These are phyloP conservation scores for Adelosebastes latens DNA, from an alignment of 2,797 vertebrate species.

Conservation along the genomic window DNA sequence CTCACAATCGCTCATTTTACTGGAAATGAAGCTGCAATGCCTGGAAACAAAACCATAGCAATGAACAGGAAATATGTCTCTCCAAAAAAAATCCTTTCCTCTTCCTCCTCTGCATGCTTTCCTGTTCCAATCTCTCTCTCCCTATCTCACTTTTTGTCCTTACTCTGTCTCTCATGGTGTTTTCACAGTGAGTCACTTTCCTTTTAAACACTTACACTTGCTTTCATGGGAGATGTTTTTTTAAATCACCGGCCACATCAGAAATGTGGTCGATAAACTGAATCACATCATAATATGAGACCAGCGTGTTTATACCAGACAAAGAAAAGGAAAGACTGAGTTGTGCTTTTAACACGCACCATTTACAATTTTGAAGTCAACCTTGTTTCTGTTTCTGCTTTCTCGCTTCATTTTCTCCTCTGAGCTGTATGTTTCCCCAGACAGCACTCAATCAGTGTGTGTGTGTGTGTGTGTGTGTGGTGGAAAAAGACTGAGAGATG, in stretches of 20 bases:
- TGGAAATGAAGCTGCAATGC: conserved; percentile 28
- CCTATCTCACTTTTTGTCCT: background rate
- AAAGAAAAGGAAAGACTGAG: conserved; percentile 1
- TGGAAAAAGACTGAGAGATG: background rate
- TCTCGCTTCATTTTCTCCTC: conserved; percentile 2
- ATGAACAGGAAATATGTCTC: conserved; percentile 62
- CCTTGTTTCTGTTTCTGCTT: conserved; percentile 21
- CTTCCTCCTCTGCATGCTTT: conserved; percentile 57
- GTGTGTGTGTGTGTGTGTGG: background rate
- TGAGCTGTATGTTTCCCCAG: background rate
- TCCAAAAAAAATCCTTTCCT: conserved; percentile 45
- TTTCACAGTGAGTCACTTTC: conserved; percentile 26
- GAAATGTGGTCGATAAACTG: background rate
- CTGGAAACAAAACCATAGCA: conserved; percentile 58
- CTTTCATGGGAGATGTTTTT: background rate
- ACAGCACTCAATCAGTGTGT: conserved; percentile 14
- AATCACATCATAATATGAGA: background rate
- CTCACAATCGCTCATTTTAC: conserved; percentile 11
- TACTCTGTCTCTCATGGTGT: background rate
- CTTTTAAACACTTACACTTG: background rate
- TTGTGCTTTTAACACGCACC: background rate
- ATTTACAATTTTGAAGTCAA: background rate
- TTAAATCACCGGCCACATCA: background rate
- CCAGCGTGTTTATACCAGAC: background rate
- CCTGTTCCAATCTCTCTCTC: conserved; percentile 39